phyloP scores from a whole-genome alignment of 2,113 vertebrate species.

The Festucalex cinctus region DNA sequence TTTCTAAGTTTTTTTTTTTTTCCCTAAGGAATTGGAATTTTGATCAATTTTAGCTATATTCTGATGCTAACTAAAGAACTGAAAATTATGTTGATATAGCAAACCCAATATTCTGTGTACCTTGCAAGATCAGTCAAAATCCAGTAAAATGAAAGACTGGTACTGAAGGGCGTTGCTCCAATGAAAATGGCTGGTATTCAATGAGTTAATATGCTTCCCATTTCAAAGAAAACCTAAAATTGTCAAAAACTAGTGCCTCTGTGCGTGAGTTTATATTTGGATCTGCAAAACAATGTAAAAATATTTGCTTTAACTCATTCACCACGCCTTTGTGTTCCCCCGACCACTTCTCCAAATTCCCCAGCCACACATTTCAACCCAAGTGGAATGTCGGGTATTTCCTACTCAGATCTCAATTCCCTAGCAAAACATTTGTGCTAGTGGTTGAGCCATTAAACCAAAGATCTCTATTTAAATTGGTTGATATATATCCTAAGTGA shows the following conservation, averaged over 20 bases:
- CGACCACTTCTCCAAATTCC: slow-evolving; percentile 3
- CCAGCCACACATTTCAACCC: slow-evolving; percentile 16
- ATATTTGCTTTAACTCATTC: not conserved
- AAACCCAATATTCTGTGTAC: too few relatives aligned
- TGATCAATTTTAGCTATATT: too few relatives aligned
- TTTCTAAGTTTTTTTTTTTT: too few relatives aligned
- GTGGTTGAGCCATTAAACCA: slow-evolving; percentile 4
- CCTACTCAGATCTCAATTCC: slow-evolving; percentile 25
- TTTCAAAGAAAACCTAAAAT: not conserved
- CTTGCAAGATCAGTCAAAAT: too few relatives aligned
- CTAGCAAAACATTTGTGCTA: slow-evolving; percentile 10
- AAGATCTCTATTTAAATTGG: not conserved
- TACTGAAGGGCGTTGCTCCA: too few relatives aligned
- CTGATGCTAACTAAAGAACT: too few relatives aligned
- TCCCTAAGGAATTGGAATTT: too few relatives aligned
- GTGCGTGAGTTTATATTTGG: not conserved
- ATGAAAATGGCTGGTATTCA: too few relatives aligned
- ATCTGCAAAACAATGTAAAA: not conserved
- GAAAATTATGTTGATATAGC: too few relatives aligned
- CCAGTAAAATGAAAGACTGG: too few relatives aligned
- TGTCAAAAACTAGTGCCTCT: not conserved
- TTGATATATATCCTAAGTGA: not conserved
- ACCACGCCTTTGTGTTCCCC: not conserved
- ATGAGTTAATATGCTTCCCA: not conserved
- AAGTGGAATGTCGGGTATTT: slow-evolving; percentile 53